phyloP scores from a whole-genome alignment of 2,797 vertebrate species.

The Spinus olivaceus region DNA sequence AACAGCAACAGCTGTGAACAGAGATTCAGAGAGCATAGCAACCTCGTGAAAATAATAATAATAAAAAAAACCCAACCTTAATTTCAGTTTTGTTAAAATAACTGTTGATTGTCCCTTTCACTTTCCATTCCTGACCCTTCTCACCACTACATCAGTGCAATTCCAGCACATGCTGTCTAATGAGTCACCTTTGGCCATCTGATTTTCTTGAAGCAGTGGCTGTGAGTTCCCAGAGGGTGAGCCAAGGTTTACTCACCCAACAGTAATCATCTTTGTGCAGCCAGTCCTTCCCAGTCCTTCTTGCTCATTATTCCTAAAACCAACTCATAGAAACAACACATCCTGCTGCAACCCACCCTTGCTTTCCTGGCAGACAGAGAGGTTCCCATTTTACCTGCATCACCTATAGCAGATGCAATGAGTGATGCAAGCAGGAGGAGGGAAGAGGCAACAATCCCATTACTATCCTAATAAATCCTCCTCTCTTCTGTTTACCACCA shows the following conservation, averaged over 20 bases:
- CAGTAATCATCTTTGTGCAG: background rate
- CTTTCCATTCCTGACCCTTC: background rate
- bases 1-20: background rate
- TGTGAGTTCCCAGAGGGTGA: background rate
- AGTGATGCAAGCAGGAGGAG: background rate
- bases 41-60: background rate
- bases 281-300: background rate
- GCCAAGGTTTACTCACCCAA: background rate
- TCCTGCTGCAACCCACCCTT: background rate
- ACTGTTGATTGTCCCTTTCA: background rate
- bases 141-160: background rate
- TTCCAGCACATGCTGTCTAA: background rate
- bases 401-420: background rate
- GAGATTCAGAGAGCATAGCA: background rate
- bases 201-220: background rate
- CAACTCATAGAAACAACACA: background rate
- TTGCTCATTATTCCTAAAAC: background rate
- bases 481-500: background rate
- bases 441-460: background rate
- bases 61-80: rapidly evolving
- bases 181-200: background rate
- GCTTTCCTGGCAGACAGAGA: background rate
- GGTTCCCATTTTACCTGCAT: background rate
- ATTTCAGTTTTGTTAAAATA: background rate
- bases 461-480: background rate